phyloP scores from a whole-genome alignment of 2,797 vertebrate species.

The Gorsachius magnificus region DNA sequence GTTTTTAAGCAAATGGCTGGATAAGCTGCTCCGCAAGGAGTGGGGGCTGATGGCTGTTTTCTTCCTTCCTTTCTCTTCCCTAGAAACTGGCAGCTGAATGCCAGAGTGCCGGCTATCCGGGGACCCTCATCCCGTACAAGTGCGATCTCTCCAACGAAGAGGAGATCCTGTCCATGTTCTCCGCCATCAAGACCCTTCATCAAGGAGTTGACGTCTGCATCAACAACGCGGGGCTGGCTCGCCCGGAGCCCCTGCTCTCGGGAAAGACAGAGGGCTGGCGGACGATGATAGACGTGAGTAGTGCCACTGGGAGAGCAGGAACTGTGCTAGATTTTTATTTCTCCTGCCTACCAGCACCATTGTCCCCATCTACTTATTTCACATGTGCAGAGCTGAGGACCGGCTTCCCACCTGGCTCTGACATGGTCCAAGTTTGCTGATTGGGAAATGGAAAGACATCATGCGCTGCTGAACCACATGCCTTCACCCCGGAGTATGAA shows the following conservation, averaged over 20 bases:
- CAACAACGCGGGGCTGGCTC: constrained; percentile 93
- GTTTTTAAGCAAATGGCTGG: neutral
- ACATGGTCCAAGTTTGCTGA: neutral
- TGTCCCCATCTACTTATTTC: neutral
- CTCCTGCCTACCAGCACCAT: neutral
- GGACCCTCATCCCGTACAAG: constrained; percentile 92
- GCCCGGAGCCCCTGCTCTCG: constrained; percentile 87
- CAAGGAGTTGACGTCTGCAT: constrained; percentile 94
- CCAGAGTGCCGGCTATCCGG: constrained; percentile 91
- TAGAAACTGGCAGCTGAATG: constrained; percentile 94
- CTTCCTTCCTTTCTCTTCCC: constrained; percentile 11
- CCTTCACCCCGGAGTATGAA: neutral
- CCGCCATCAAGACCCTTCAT: constrained; percentile 89
- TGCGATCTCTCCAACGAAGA: constrained; percentile 94
- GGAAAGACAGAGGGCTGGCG: constrained; percentile 91
- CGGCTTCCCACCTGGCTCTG: neutral
- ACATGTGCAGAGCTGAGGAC: neutral
- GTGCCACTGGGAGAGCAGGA: neutral
- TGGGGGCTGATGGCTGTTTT: neutral
- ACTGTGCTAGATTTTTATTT: neutral
- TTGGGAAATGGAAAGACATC: neutral
- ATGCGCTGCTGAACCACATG: neutral
- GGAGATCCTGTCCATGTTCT: constrained; percentile 98
- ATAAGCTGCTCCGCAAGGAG: neutral
- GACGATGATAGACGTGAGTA: constrained; percentile 93